Conservation (phyloP, 1,140 invertebrate species). For the Macrostomum lignano region DNA sequence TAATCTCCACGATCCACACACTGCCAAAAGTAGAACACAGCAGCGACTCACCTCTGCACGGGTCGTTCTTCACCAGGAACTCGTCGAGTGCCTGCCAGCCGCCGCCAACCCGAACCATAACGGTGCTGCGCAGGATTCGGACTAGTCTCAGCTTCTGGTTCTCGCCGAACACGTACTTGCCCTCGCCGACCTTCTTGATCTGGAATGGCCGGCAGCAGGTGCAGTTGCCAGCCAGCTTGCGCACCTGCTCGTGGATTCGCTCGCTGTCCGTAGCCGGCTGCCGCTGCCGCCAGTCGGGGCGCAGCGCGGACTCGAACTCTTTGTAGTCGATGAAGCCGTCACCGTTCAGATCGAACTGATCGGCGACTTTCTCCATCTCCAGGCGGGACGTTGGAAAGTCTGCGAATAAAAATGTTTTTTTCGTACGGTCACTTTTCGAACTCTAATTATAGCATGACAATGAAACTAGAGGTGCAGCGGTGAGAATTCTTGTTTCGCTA, state of each 20-base stretch:
- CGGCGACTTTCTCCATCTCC: conserved; percentile 91
- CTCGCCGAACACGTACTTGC: conserved; percentile 93
- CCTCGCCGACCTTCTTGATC: conserved; percentile 91
- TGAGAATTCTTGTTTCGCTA: too few species aligned
- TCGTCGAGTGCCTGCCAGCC: conserved; percentile 69
- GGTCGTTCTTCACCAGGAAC: conserved; percentile 59
- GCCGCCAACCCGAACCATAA: conserved; percentile 72
- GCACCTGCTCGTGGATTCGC: conserved; percentile 79
- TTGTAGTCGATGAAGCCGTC: conserved; percentile 88
- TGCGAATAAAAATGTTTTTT: too few species aligned
- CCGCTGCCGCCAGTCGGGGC: conserved; percentile 60
- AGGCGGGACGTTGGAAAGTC: conserved; percentile 84
- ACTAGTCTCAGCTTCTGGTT: conserved; percentile 85
- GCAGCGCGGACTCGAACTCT: conserved; percentile 79
- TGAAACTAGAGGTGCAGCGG: too few species aligned
- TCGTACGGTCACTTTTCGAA: too few species aligned
- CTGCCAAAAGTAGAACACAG: neutral
- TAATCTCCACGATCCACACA: too few species aligned
- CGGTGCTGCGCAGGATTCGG: conserved; percentile 34
- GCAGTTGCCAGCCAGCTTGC: conserved; percentile 59
- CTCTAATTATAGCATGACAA: too few species aligned
- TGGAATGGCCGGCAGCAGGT: conserved; percentile 85
- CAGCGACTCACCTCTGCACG: conserved; percentile 33
- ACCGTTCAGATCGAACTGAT: conserved; percentile 76
- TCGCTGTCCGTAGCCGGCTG: conserved; percentile 11